Conservation (phyloP, 2,113 vertebrate species). For the Microcebus lehilahytsara region DNA sequence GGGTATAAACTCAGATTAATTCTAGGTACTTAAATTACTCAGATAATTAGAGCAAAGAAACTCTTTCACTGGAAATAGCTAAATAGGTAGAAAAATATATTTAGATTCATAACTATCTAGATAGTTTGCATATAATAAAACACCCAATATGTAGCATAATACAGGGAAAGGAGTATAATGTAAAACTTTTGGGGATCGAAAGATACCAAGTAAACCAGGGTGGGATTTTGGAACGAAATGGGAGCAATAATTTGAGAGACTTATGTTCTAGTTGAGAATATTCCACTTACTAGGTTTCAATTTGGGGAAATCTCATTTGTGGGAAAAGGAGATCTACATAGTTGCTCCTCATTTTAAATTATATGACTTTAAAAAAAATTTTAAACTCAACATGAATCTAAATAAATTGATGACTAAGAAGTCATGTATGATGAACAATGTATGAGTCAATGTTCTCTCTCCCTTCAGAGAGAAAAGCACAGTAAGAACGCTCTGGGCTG, state of each 20-base stretch:
- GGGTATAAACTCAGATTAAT: conserved; percentile 58
- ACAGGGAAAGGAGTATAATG: background rate
- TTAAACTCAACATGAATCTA: background rate
- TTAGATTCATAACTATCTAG: background rate
- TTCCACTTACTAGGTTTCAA: background rate
- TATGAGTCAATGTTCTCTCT: background rate
- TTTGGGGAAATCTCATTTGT: background rate
- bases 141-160: background rate
- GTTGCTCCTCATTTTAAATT: background rate
- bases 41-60: conserved; percentile 66
- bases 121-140: background rate
- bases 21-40: conserved; percentile 57
- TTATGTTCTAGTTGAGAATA: background rate
- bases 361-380: background rate
- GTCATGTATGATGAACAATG: background rate
- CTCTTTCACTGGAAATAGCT: conserved; percentile 25
- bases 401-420: background rate
- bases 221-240: background rate
- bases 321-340: background rate
- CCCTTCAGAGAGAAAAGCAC: background rate
- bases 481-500: background rate
- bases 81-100: conserved; percentile 30
- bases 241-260: background rate
- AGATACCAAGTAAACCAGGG: background rate
- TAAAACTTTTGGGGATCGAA: background rate